phyloP scores from a whole-genome alignment of 1,140 invertebrate genomes.

The Telenomus remus region DNA sequence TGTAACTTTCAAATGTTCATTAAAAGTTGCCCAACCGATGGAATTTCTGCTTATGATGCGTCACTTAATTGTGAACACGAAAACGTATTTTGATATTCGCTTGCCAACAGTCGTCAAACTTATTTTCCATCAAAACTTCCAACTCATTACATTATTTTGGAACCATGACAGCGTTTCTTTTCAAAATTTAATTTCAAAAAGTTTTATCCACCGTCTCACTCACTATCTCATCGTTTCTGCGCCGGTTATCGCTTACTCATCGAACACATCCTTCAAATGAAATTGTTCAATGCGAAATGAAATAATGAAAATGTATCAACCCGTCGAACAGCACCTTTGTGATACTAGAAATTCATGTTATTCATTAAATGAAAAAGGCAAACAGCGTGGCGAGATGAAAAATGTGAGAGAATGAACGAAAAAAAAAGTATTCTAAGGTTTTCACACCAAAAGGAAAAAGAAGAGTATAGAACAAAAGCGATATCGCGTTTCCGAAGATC shows the following conservation, averaged over 20 bases:
- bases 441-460: slow-evolving; percentile 8
- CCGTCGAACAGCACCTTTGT: neutral
- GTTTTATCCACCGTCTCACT: no score
- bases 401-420: neutral
- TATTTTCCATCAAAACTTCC: neutral
- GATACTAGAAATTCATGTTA: no score
- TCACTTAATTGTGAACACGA: neutral
- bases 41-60: neutral
- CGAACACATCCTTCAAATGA: no score
- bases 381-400: neutral
- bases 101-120: neutral
- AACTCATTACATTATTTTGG: no score
- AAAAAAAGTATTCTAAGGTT: slow-evolving; percentile 21
- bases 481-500: slow-evolving; percentile 18
- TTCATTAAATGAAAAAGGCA: no score
- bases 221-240: no score
- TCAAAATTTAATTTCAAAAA: no score
- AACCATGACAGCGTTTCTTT: no score
- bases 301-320: neutral
- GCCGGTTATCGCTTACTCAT: no score
- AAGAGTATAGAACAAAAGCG: slow-evolving; percentile 13
- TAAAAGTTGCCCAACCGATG: slow-evolving; percentile 2
- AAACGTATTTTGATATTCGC: slow-evolving; percentile 6
- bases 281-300: no score
- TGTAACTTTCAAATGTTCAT: neutral